These are phyloP conservation scores for Philypnodon macrostomus DNA, from an alignment of 2,797 vertebrate genomes.

Conservation along the genomic window DNA sequence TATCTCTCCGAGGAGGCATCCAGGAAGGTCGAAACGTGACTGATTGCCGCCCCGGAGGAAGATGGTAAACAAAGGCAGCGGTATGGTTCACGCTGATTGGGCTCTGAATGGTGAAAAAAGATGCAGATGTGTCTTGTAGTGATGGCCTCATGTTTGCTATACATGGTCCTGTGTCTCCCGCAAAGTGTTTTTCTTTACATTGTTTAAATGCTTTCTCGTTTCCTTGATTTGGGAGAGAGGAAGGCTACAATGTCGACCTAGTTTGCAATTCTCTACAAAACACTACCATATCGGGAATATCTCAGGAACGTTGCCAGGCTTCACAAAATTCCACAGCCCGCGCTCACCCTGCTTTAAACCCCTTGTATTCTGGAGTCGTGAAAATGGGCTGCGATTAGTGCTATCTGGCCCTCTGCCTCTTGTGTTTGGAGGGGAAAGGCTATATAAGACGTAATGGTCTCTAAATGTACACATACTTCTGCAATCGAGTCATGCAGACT, in stretches of 20 bases:
- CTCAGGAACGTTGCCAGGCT: conserved; percentile 60
- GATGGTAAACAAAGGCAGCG: conserved; percentile 50
- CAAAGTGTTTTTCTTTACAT: conserved; percentile 25
- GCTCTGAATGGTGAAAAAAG: conserved; percentile 20
- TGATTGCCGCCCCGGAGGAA: conserved; percentile 60
- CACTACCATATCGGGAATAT: conserved; percentile 63
- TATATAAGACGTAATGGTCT: conserved; percentile 60
- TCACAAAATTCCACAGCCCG: conserved; percentile 35
- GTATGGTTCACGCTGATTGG: conserved; percentile 35
- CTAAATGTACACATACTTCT: conserved; percentile 70
- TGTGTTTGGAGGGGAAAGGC: conserved; percentile 50
- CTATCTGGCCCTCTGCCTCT: conserved; percentile 46
- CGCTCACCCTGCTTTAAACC: conserved; percentile 36
- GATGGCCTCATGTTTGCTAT: conserved; percentile 12
- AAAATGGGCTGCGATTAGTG: conserved; percentile 56
- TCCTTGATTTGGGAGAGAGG: conserved; percentile 26
- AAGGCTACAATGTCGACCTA: conserved; percentile 22
- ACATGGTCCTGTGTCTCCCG: not conserved
- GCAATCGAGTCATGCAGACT: conserved; percentile 59
- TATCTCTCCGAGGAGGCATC: conserved; percentile 40
- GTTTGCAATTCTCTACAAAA: conserved; percentile 32
- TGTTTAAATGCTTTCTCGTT: conserved; percentile 20
- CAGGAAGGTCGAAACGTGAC: conserved; percentile 56
- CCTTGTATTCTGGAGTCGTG: conserved; percentile 56
- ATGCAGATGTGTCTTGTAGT: conserved; percentile 15